Evolutionary conservation across 2,888 invertebrate genomes (phyloP).

Genomic region (Melangyna quadrimaculata): DNA sequence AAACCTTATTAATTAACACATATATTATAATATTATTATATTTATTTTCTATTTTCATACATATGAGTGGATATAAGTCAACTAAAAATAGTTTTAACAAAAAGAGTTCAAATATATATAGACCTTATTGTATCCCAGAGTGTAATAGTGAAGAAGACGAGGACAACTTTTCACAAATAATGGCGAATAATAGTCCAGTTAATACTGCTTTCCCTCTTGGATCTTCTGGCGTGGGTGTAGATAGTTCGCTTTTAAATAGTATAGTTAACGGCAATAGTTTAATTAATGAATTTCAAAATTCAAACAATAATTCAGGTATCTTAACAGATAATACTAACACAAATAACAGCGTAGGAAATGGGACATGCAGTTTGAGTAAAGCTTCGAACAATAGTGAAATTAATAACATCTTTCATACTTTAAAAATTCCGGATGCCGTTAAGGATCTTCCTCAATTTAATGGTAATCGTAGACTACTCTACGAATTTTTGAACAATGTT

Average conservation of each 20-base stretch:
- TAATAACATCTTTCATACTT: not conserved
- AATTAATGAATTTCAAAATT: not conserved
- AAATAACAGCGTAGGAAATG: not conserved
- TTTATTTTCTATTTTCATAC: not conserved
- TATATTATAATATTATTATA: not conserved
- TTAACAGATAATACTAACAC: too few relatives aligned
- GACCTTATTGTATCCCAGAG: not conserved
- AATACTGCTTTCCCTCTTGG: not conserved
- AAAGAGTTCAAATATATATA: not conserved
- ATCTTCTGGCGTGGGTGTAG: not conserved
- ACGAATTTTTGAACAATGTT: not conserved
- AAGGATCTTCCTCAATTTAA: conserved; percentile 13
- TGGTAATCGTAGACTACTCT: not conserved
- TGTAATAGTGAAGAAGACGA: not conserved
- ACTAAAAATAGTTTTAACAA: not conserved
- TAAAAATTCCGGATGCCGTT: conserved; percentile 6
- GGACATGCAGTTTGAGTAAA: not conserved
- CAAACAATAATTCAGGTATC: too few relatives aligned
- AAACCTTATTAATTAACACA: too few relatives aligned
- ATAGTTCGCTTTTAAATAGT: not conserved
- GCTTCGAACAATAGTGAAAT: not conserved
- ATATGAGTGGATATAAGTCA: not conserved
- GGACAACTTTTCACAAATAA: not conserved
- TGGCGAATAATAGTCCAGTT: not conserved
- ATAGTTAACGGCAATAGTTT: not conserved